Percentiles rank a stretch among this genome's conserved stretches.
Evolutionary conservation across 2,888 invertebrate genomes (phyloP).

Genomic region (Hypsopygia costalis): DNA sequence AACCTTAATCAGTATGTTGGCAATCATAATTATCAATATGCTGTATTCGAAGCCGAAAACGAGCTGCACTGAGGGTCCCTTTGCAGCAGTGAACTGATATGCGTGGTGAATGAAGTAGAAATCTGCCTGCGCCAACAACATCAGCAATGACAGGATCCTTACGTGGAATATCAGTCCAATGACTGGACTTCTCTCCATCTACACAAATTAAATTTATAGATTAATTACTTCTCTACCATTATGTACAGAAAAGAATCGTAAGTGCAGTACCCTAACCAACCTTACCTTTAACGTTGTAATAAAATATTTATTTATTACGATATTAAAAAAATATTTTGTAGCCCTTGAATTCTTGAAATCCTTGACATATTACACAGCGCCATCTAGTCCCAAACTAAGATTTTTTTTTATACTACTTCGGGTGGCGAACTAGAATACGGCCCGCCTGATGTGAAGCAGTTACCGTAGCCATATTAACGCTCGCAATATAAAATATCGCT

Average conservation of each 20-base stretch:
- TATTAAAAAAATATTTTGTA: background rate
- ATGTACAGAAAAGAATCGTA: too few species aligned
- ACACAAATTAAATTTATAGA: constrained; percentile 22
- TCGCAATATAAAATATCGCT: too few species aligned
- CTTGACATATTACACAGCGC: background rate
- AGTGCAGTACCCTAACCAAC: too few species aligned
- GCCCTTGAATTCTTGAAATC: too few species aligned
- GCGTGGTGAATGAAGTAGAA: constrained; percentile 95
- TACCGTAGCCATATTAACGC: too few species aligned
- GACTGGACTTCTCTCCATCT: constrained; percentile 99
- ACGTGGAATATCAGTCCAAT: constrained; percentile 97
- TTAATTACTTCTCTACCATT: too few species aligned
- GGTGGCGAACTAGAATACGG: too few species aligned
- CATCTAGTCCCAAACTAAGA: too few species aligned
- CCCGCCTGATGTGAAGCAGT: too few species aligned
- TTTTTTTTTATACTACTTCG: too few species aligned
- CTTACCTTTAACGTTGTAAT: too few species aligned
- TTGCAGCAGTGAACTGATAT: constrained; percentile 93
- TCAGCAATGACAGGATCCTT: constrained; percentile 91
- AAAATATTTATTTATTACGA: too few species aligned
- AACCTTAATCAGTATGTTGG: constrained; percentile 96
- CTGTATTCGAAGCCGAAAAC: constrained; percentile 99
- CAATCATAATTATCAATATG: constrained; percentile 94
- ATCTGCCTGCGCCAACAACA: constrained; percentile 91
- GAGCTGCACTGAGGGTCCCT: constrained; percentile 98